Evolutionary conservation across 1,140 invertebrate genomes (phyloP).

Genomic region (Caenorhabditis remanei): DNA sequence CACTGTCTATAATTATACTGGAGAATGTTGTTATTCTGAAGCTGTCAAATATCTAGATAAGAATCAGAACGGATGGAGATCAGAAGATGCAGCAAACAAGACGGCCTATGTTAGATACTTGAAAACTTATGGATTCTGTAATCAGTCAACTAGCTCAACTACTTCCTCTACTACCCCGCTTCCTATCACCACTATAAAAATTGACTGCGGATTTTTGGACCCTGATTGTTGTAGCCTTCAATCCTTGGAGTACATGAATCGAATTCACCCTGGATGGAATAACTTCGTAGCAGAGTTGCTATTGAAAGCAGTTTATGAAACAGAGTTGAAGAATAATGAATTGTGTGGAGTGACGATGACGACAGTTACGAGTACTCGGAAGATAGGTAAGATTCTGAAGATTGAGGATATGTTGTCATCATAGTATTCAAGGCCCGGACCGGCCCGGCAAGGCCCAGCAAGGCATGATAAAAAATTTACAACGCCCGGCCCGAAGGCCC

Average conservation of each 20-base stretch:
- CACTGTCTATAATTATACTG: neutral
- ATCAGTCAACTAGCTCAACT: neutral
- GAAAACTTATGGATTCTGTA: neutral
- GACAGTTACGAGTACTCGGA: neutral
- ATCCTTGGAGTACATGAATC: neutral
- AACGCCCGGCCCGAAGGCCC: no score
- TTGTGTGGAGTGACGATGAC: neutral
- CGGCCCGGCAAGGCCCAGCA: no score
- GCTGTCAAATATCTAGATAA: neutral
- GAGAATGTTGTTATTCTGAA: neutral
- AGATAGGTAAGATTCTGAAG: no score
- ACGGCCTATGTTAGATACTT: no score
- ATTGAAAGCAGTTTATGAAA: neutral
- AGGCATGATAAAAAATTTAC: no score
- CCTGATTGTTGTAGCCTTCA: neutral
- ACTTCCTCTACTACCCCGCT: neutral
- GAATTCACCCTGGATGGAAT: neutral
- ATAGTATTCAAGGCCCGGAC: no score
- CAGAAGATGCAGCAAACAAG: no score
- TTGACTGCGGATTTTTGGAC: neutral
- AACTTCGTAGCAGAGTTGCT: no score
- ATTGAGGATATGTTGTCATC: no score
- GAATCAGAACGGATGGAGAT: neutral
- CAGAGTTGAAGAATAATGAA: neutral
- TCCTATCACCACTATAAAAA: neutral